Evolutionary conservation across 2,888 invertebrate genomes (phyloP).

Genomic region (Theristus sp.): DNA sequence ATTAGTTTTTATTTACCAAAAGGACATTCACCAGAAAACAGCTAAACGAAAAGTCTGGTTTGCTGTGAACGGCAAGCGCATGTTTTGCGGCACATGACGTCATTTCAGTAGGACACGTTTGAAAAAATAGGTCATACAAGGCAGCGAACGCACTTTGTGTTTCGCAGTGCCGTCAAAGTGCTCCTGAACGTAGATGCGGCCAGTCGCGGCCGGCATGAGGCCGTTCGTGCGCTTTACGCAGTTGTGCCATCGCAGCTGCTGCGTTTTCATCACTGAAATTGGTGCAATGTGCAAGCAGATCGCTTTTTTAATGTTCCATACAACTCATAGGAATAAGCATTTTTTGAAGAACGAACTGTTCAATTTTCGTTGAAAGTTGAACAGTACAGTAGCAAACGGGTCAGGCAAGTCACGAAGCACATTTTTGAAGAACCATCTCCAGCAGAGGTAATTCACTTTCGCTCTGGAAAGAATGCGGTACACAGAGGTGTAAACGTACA

Average conservation of each 20-base stretch:
- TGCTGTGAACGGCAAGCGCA: too few species aligned
- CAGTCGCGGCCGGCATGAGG: constrained; percentile 58
- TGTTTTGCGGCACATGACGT: too few species aligned
- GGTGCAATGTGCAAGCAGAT: not conserved
- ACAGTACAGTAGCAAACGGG: constrained; percentile 26
- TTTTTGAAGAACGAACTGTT: constrained; percentile 22
- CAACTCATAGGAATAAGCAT: not conserved
- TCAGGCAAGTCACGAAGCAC: constrained; percentile 27
- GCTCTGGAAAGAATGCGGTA: constrained; percentile 16
- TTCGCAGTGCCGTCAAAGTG: constrained; percentile 71
- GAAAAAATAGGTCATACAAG: too few species aligned
- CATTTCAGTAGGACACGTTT: too few species aligned
- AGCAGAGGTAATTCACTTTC: constrained; percentile 24
- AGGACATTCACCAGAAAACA: too few species aligned
- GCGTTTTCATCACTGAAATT: constrained; percentile 23
- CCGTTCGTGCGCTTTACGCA: constrained; percentile 62
- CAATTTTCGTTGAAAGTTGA: constrained; percentile 25
- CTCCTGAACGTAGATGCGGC: constrained; percentile 67
- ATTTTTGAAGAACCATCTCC: constrained; percentile 29
- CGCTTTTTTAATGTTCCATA: not conserved
- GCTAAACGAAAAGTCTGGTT: too few species aligned
- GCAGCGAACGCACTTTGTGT: constrained; percentile 46
- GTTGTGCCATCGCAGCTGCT: constrained; percentile 55
- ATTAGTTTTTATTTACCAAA: too few species aligned
- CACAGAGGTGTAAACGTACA: too few species aligned